phyloP scores from a whole-genome alignment of 2,113 vertebrate genomes.

The Haemorhous mexicanus region DNA sequence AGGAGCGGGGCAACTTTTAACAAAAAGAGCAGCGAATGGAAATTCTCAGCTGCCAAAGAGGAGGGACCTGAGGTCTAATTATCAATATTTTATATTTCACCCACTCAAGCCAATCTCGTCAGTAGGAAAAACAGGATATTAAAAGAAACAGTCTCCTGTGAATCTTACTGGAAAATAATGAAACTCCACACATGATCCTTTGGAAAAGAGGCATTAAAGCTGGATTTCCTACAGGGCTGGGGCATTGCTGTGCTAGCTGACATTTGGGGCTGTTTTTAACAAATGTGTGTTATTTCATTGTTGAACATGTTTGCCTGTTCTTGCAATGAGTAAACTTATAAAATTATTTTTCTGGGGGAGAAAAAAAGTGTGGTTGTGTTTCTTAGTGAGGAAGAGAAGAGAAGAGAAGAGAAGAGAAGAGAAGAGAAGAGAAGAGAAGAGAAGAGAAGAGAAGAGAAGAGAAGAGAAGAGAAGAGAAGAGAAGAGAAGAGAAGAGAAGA shows the following conservation, averaged over 20 bases:
- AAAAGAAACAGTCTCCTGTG: not conserved
- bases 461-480: not conserved
- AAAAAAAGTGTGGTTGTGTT: not conserved
- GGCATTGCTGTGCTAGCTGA: not conserved
- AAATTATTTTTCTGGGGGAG: not conserved
- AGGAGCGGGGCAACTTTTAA: not conserved
- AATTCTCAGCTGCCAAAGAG: not conserved
- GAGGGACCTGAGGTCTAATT: not conserved
- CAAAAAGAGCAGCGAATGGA: not conserved
- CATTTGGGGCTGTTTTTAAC: not conserved
- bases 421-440: not conserved
- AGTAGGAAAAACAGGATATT: constrained; percentile 16
- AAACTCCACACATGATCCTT: not conserved
- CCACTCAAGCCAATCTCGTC: not conserved
- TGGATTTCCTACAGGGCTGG: not conserved
- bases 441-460: no score
- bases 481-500: not conserved
- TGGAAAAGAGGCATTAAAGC: not conserved
- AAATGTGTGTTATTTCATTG: not conserved
- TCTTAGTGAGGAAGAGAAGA: not conserved
- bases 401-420: no score
- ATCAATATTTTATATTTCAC: not conserved
- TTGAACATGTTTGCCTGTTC: not conserved
- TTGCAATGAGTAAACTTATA: not conserved
- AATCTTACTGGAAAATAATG: constrained; percentile 11